Conservation (phyloP, 2,113 vertebrate genomes). For the Silurus meridionalis region DNA sequence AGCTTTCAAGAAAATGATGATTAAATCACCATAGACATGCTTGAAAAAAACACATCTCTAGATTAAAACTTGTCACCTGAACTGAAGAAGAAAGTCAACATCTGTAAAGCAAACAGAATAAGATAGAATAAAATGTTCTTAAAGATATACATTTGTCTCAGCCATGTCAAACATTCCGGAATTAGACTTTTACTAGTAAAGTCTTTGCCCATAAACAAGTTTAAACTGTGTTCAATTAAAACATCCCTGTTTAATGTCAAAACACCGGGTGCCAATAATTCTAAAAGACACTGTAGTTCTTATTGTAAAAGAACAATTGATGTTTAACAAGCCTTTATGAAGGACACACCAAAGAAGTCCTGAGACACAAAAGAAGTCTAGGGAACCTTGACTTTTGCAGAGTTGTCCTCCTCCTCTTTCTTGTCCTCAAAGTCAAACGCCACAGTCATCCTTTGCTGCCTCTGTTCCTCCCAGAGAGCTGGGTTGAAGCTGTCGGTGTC, state of each 20-base stretch:
- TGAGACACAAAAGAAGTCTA: conserved; percentile 18
- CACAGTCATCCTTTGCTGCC: conserved; percentile 97
- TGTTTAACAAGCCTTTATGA: not conserved
- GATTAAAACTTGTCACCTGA: not conserved
- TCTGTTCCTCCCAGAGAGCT: conserved; percentile 96
- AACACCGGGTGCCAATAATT: not conserved
- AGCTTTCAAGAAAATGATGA: not conserved
- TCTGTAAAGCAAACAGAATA: not conserved
- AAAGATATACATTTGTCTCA: not conserved
- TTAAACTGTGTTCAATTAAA: not conserved
- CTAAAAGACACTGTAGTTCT: no score
- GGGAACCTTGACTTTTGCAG: conserved; percentile 87
- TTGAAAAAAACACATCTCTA: not conserved
- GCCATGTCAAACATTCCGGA: not conserved
- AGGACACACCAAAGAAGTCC: not conserved
- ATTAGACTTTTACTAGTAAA: not conserved
- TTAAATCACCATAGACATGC: not conserved
- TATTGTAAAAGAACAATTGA: not conserved
- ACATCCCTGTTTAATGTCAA: not conserved
- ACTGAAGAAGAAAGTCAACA: not conserved
- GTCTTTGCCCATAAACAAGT: not conserved
- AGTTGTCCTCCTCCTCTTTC: conserved; percentile 92
- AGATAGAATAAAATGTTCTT: not conserved
- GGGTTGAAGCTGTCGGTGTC: conserved; percentile 99
- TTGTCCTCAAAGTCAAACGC: conserved; percentile 99